Conservation (phyloP, 2,113 vertebrate genomes). For the Hepsetus odoe region DNA sequence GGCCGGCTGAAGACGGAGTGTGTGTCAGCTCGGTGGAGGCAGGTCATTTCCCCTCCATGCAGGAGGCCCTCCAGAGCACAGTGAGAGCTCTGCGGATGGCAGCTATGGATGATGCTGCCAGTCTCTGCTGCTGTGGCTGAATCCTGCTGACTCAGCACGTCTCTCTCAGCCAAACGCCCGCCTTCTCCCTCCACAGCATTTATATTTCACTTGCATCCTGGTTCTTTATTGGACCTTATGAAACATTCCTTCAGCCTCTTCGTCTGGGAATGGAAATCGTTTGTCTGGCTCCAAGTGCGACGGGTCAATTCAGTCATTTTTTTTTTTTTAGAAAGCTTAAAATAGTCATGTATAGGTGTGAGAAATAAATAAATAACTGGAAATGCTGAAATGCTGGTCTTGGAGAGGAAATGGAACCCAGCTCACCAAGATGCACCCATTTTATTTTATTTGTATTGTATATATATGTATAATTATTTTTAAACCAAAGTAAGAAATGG, state of each 20-base stretch:
- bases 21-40: slow-evolving; percentile 53
- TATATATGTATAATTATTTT: no score
- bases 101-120: slow-evolving; percentile 54
- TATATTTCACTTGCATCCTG: slow-evolving; percentile 8
- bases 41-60: slow-evolving; percentile 57
- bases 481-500: no score
- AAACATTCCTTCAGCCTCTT: slow-evolving; percentile 19
- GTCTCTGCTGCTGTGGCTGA: slow-evolving; percentile 57
- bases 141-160: slow-evolving; percentile 63
- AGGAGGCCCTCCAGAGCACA: slow-evolving; percentile 44
- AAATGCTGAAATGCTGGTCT: not conserved
- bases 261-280: slow-evolving; percentile 44
- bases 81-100: slow-evolving; percentile 58
- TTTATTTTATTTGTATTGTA: no score
- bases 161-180: slow-evolving; percentile 5
- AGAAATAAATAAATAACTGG: not conserved
- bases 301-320: not conserved
- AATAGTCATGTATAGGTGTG: not conserved
- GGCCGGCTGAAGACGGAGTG: slow-evolving; percentile 54
- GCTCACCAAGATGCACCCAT: no score
- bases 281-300: not conserved
- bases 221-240: not conserved
- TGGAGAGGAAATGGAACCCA: no score
- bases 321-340: not conserved
- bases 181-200: not conserved